Evolutionary conservation across 2,888 invertebrate genomes (phyloP), one percentile per base, ranked within the genome.

Genomic region (Phortica okadai): DNA sequence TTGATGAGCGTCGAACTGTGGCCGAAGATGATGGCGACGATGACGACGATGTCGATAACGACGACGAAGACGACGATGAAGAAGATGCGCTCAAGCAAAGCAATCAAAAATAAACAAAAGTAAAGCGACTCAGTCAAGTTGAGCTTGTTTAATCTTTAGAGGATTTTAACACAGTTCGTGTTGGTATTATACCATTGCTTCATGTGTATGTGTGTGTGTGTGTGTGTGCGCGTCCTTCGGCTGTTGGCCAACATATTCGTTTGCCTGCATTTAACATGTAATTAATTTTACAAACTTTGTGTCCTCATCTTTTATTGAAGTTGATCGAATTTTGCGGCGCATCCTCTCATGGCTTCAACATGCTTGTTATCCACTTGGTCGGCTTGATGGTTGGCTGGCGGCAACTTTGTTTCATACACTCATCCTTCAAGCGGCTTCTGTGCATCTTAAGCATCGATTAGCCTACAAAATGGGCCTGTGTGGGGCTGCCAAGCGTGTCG

Each of bases 111-210:
- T 56, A 56, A 10, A 14, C 56, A 56, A 10, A 16, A 56, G 16
- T 16, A 56, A 56, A 5, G 14, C 16, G 25, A 7, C 33, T 62
- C 25, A 62, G 21, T 25, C 25, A 21, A 62, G 75, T 73, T 67
- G 79, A 77, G 70, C 62, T 80, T 80, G 82, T 81, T 85, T 79
- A 85, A 88, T 85, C 87, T 85, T 83, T 69, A 50, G 83, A 85
- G 70, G 87, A 85, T 85, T 85, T 87, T 85, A 82, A 80, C 85
- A 88, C 85, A 85, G 33, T 25, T 73, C 21, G 44, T 50, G 69
- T 69, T 50, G 44, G 11, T 50, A 45, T 69, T 45, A 7, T 21
- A 62, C 33, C 33, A 33, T 33, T 33, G 33, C 33, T 33, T 33
- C 33, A 33, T 33, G 33, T 56, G 56, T 54, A 74, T 76, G 80